Base-by-base conservation (phyloP, 2,888 invertebrate genomes). In the Lucinisca nassula region DNA sequence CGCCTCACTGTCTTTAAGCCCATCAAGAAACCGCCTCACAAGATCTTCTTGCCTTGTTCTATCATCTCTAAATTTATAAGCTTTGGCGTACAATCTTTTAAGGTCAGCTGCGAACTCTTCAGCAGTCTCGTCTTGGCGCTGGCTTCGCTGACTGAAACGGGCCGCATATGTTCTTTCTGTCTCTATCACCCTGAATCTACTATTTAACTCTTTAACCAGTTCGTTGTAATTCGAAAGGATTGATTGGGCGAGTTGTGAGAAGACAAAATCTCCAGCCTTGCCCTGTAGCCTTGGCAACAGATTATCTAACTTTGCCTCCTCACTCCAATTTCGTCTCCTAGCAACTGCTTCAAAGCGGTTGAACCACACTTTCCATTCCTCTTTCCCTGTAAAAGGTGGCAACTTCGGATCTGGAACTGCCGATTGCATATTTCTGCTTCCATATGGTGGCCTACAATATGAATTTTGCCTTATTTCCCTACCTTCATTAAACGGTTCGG, bases 371-470 rank as follows among this genome's bases (percentile, higher is more conserved):
- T 67, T 72, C 81, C 80, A 85, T 14, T 45, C 51, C 72, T 85
- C 81, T 49, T 85, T 85, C n/a, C 81, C 80, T n/a, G 70, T 81
- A 58, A 81, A 85, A 14, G 80, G 70, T 45, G 81, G 73, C 67
- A 72, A 76, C 37, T 85, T 85, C 14, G 80, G 55, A 21, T 51
- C 51, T 51, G 51, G 51, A 14, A 40, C 6, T 40, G 40, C 40
- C 14, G 40, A 40, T 40, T 40, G 40, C 6, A 40, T 10, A 40
- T 51, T 51, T 51, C 51, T 51, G 21, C 21, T 51, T 51, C 21
- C 51, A 14, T 40, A 51, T 51, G 51, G 21, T 21, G 51, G 51
- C 51, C 51, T 51, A n/a, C 51, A 51, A 51, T 51, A 51, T 51
- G 51, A 8, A 51, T n/a, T 40, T 40, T 40, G 40, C 40, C 40